Evolutionary conservation across 2,888 invertebrate genomes (phyloP).

Genomic region (Zelleria hepariella): DNA sequence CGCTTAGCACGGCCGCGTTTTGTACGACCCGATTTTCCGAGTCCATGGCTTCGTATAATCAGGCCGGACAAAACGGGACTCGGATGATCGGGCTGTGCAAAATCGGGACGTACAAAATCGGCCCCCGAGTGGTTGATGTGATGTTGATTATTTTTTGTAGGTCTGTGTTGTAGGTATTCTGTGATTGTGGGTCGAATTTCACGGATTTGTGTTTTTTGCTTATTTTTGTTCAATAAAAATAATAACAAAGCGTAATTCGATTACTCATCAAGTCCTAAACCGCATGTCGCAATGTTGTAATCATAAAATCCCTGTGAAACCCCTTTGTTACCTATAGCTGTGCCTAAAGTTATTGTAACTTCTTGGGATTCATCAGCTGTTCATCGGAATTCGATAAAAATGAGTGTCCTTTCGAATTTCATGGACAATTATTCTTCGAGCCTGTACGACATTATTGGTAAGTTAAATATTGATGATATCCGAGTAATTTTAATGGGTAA

Average conservation of each 20-base stretch:
- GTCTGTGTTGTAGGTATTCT: too few species aligned
- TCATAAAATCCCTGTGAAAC: background rate
- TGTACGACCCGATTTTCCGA: too few species aligned
- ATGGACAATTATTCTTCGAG: slow-evolving; percentile 54
- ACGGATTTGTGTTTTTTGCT: background rate
- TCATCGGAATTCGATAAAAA: slow-evolving; percentile 14
- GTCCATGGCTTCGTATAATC: too few species aligned
- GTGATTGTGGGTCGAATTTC: too few species aligned
- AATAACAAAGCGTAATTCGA: background rate
- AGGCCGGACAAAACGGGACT: too few species aligned
- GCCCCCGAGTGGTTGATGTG: too few species aligned
- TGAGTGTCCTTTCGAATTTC: slow-evolving; percentile 49
- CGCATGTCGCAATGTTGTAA: background rate
- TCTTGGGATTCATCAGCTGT: background rate
- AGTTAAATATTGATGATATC: slow-evolving; percentile 24
- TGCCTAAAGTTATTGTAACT: background rate
- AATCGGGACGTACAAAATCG: too few species aligned
- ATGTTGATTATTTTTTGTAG: too few species aligned
- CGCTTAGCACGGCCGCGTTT: too few species aligned
- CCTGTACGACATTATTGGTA: slow-evolving; percentile 57
- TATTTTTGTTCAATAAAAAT: background rate
- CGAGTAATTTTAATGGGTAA: background rate
- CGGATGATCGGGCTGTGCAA: too few species aligned
- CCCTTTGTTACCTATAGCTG: too few species aligned
- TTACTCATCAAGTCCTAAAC: background rate